Evolutionary conservation across 1,140 invertebrate genomes (phyloP).

Genomic region (Hetaerina americana): DNA sequence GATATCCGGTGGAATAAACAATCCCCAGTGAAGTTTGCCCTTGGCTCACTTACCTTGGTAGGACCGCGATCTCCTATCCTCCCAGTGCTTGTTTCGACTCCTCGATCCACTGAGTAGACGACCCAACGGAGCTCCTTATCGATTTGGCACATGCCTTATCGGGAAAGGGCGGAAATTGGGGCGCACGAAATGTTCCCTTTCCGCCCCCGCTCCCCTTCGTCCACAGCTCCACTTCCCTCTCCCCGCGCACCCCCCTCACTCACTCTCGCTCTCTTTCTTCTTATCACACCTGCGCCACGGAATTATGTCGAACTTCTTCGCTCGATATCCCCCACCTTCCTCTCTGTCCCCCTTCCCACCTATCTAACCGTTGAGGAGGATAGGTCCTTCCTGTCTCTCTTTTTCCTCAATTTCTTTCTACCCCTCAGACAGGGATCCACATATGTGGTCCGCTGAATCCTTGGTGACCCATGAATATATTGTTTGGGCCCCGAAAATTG

Average conservation of each 20-base stretch:
- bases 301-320: neutral
- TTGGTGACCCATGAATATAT: too few species aligned
- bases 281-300: neutral
- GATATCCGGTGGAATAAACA: too few species aligned
- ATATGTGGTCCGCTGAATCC: too few species aligned
- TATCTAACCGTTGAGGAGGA: too few species aligned
- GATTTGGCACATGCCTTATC: neutral
- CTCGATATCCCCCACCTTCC: neutral
- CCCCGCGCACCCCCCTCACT: neutral
- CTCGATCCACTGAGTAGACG: too few species aligned
- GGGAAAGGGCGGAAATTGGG: neutral
- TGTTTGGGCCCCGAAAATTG: too few species aligned
- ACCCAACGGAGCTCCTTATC: neutral
- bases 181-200: neutral
- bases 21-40: too few species aligned
- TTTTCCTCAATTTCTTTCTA: too few species aligned
- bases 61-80: too few species aligned
- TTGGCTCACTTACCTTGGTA: neutral
- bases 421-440: too few species aligned
- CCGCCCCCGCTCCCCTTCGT: neutral
- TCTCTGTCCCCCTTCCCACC: neutral
- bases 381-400: too few species aligned
- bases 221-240: neutral
- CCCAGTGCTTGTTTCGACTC: neutral
- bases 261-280: too few species aligned